Base-by-base conservation (phyloP, 2,797 vertebrate genomes). In the Chromis chromis region DNA sequence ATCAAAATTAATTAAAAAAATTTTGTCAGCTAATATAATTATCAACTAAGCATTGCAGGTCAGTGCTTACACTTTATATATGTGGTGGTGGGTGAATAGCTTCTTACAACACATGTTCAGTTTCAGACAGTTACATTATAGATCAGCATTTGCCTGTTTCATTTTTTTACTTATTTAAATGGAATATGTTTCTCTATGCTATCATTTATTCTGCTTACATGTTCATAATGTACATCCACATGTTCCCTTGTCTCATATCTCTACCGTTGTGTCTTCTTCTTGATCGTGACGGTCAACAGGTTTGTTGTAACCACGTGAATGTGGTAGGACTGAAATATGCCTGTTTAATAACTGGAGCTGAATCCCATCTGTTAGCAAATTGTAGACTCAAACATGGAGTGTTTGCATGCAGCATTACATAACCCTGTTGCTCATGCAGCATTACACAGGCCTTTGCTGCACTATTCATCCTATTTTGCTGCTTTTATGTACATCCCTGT, bases 371-470 rank as follows among this genome's bases (percentile, higher is more conserved):
- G 81, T 76, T 78, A 27, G 72, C 63, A 71, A 56, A 74, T 27
- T 65, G 81, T 27, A 57, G n/a, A 53, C 46, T 85, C 68, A 17
- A 55, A 76, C 59, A 65, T 24, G 54, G 46, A 24, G 50, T 74
- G 59, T 72, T 79, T 81, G 77, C 53, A 46, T 70, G 76, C 49
- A 58, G 55, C 39, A 53, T 89, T 84, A 83, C 65, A 57, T 86
- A 86, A 88, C 74, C 58, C 25, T 13, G 25, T 48, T 75, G 76
- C 76, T 71, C 53, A 46, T 70, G 76, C 52, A 56, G 55, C 39
- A 53, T 89, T 83, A 82, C 65, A 57, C 84, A 86, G 86, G 69
- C 61, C 25, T 13, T 50, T 75, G 76, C 76, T 74, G n/a, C 16
- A 3, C 44, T 57, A 33, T 70, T 63, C 40, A 64, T 81, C 60